Conservation (phyloP, 30 jellyfish, hydroid and myxozoan species). For the Turritopsis dohrnii region DNA sequence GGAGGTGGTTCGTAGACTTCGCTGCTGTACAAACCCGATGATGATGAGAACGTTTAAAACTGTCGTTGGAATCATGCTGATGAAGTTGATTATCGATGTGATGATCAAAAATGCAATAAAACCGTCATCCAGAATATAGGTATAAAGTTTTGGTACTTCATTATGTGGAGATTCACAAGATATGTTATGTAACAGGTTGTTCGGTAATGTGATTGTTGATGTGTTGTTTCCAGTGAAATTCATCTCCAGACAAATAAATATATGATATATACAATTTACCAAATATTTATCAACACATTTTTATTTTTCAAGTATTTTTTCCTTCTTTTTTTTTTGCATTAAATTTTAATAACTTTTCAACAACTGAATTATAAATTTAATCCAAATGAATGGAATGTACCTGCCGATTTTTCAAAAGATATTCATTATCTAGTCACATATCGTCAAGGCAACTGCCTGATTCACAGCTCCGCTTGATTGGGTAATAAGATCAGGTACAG, state of each 20-base stretch:
- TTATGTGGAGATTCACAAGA: slow-evolving; percentile 38
- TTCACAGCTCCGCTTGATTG: too few relatives aligned
- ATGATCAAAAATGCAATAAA: slow-evolving; percentile 6
- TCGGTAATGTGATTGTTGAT: background rate
- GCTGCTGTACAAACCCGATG: slow-evolving; percentile 14
- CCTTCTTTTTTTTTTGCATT: background rate
- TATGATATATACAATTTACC: too few relatives aligned
- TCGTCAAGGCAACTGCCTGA: too few relatives aligned
- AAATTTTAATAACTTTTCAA: background rate
- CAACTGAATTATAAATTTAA: background rate
- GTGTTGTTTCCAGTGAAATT: background rate
- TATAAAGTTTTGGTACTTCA: slow-evolving; percentile 3
- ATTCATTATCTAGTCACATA: too few relatives aligned
- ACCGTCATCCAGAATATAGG: slow-evolving; percentile 12
- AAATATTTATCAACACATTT: too few relatives aligned
- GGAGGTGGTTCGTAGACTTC: slow-evolving; percentile 25
- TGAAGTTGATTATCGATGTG: slow-evolving; percentile 17
- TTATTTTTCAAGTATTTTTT: background rate
- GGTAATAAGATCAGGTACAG: too few relatives aligned
- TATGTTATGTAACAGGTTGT: slow-evolving; percentile 20
- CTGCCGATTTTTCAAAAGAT: background rate
- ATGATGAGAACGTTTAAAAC: slow-evolving; percentile 16
- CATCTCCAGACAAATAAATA: background rate
- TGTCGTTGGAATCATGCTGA: slow-evolving; percentile 5
- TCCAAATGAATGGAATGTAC: background rate